phyloP scores from a whole-genome alignment of 2,888 invertebrate genomes.

The Euzetes globulus region DNA sequence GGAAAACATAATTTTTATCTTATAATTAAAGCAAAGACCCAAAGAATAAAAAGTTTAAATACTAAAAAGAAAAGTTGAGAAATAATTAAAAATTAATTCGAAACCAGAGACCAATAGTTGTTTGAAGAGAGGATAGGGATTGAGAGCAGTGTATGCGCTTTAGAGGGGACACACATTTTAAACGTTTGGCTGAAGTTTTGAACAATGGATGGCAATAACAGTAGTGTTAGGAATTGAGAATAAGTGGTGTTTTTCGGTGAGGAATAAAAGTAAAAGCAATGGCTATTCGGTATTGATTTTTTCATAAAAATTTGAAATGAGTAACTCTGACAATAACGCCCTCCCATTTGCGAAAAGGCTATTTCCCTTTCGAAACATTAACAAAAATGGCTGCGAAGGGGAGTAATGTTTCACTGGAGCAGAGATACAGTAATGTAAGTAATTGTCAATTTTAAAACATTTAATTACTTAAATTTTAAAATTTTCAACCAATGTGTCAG shows the following conservation, averaged over 20 bases:
- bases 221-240: not conserved
- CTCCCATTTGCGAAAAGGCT: conserved; percentile 30
- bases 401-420: conserved; percentile 20
- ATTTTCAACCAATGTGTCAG: not conserved
- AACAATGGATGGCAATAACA: conserved; percentile 30
- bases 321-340: conserved; percentile 31
- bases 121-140: not conserved
- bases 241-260: not conserved
- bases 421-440: conserved; percentile 15
- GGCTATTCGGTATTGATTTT: conserved; percentile 25
- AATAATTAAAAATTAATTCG: conserved; percentile 1
- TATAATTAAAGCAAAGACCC: not conserved
- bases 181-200: not conserved
- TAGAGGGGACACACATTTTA: no score
- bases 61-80: not conserved
- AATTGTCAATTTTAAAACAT: not conserved
- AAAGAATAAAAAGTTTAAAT: not conserved
- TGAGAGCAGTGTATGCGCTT: not conserved
- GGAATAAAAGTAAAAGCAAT: conserved; percentile 26
- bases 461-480: not conserved
- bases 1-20: not conserved
- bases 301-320: conserved; percentile 29
- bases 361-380: conserved; percentile 27
- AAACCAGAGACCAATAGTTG: not conserved
- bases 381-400: conserved; percentile 29